A percentile compares a stretch with the other conserved stretches of the same genome.
Conservation (phyloP, 2,113 vertebrate species). For the Tamias sibiricus region DNA sequence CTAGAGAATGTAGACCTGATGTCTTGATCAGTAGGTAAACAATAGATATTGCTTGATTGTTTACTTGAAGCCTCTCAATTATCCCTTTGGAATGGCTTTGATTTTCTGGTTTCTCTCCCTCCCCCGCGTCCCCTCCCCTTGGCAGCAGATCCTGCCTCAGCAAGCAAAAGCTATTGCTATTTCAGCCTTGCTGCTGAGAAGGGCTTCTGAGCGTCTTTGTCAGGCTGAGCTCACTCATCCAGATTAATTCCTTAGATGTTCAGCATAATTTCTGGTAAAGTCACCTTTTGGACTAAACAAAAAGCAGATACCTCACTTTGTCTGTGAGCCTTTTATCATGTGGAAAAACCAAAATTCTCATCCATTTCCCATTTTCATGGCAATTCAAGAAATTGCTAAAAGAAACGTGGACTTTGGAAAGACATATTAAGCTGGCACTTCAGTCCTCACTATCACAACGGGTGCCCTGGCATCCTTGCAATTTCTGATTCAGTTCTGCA, state of each 20-base stretch:
- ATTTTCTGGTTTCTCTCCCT: background rate
- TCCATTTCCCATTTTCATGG: constrained; percentile 11
- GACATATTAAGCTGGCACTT: background rate
- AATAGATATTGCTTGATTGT: background rate
- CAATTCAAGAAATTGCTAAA: constrained; percentile 32
- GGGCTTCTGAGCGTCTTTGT: background rate
- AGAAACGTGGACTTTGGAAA: background rate
- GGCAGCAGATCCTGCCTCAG: constrained; percentile 8
- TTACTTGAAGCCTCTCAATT: background rate
- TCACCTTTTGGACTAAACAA: background rate
- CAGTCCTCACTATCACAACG: accelerated
- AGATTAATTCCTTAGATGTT: constrained; percentile 44
- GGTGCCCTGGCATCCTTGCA: background rate
- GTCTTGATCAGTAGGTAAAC: background rate
- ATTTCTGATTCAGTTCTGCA: background rate
- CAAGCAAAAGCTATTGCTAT: constrained; percentile 1
- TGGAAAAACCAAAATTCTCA: constrained; percentile 37
- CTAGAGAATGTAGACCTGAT: background rate
- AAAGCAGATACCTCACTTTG: constrained; percentile 53
- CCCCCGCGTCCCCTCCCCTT: accelerated
- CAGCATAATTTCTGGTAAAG: constrained; percentile 50
- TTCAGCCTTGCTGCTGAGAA: constrained; percentile 52
- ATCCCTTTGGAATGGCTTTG: background rate
- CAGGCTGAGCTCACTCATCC: constrained; percentile 49
- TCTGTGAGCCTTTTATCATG: constrained; percentile 54